A percentile compares a stretch with the other conserved stretches of the same genome.
Evolutionary conservation across 2,113 vertebrate genomes (phyloP).

Genomic region (Gasterosteus aculeatus): DNA sequence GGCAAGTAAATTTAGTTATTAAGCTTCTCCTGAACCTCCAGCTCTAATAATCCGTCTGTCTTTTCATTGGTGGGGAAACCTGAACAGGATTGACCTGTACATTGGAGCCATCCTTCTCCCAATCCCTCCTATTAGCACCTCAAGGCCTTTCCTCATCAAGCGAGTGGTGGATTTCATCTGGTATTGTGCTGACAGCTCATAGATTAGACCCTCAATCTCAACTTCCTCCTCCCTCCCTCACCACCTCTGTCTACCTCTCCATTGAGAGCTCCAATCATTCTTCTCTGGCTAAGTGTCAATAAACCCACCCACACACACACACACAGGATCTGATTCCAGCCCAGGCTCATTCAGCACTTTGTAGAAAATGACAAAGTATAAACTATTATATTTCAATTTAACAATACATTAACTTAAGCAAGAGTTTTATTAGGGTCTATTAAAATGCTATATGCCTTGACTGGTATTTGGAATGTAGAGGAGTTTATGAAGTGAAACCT

Average conservation of each 20-base stretch:
- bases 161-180: conserved; percentile 67
- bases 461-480: conserved; percentile 36
- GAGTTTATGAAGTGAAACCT: conserved; percentile 68
- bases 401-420: conserved; percentile 69
- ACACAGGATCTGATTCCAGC: conserved; percentile 34
- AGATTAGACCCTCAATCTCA: conserved; percentile 68
- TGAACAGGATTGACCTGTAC: conserved; percentile 61
- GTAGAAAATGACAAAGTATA: conserved; percentile 53
- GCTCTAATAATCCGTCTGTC: conserved; percentile 44
- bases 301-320: conserved; percentile 43
- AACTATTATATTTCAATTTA: conserved; percentile 66
- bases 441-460: conserved; percentile 59
- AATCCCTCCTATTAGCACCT: conserved; percentile 66
- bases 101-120: conserved; percentile 68
- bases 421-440: conserved; percentile 59
- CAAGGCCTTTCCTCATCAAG: conserved; percentile 71
- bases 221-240: conserved; percentile 40
- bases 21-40: conserved; percentile 17
- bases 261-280: conserved; percentile 66
- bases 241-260: conserved; percentile 25
- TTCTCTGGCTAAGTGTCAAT: conserved; percentile 68
- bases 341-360: conserved; percentile 29
- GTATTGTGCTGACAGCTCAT: conserved; percentile 62
- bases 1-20: conserved; percentile 7
- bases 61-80: conserved; percentile 33